A percentile compares a stretch with the other conserved stretches of the same genome.
phyloP scores from a whole-genome alignment of 2,113 vertebrate species.

The Chascanopsetta lugubris region DNA sequence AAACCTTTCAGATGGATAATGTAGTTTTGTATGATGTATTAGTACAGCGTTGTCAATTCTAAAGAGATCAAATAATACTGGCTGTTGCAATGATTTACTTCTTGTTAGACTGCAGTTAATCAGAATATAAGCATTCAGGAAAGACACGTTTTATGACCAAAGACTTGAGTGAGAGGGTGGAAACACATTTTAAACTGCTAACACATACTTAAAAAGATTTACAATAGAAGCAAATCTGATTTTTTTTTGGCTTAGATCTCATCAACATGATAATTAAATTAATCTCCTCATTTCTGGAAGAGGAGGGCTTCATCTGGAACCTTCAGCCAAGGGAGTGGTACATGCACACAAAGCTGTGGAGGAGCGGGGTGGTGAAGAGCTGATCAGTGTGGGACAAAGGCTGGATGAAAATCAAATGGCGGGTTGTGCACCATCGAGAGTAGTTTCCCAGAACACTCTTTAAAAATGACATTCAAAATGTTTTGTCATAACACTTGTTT shows the following conservation, averaged over 20 bases:
- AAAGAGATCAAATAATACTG: too few relatives aligned
- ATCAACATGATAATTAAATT: constrained; percentile 72
- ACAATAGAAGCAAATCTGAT: constrained; percentile 68
- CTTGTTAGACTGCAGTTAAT: background rate
- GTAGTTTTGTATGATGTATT: background rate
- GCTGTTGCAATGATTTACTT: background rate
- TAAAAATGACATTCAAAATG: constrained; percentile 20
- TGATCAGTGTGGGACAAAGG: constrained; percentile 29
- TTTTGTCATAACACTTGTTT: constrained; percentile 22
- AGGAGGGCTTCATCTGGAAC: constrained; percentile 52
- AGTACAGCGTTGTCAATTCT: too few relatives aligned
- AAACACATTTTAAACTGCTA: constrained; percentile 69
- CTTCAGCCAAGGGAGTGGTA: constrained; percentile 33
- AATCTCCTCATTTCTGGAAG: constrained; percentile 63
- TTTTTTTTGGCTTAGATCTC: constrained; percentile 54
- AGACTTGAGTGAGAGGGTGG: constrained; percentile 49
- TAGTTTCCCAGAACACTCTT: constrained; percentile 48
- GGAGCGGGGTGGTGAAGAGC: constrained; percentile 16
- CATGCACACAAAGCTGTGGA: constrained; percentile 16
- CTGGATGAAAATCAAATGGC: constrained; percentile 43
- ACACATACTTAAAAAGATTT: constrained; percentile 71
- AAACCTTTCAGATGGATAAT: constrained; percentile 6
- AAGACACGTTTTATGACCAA: constrained; percentile 59
- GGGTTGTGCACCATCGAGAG: constrained; percentile 53
- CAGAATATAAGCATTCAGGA: too few relatives aligned